Percentiles rank a stretch among this genome's conserved stretches.
phyloP scores from a whole-genome alignment of 2,888 invertebrate genomes.

The Glomeris marginata region DNA sequence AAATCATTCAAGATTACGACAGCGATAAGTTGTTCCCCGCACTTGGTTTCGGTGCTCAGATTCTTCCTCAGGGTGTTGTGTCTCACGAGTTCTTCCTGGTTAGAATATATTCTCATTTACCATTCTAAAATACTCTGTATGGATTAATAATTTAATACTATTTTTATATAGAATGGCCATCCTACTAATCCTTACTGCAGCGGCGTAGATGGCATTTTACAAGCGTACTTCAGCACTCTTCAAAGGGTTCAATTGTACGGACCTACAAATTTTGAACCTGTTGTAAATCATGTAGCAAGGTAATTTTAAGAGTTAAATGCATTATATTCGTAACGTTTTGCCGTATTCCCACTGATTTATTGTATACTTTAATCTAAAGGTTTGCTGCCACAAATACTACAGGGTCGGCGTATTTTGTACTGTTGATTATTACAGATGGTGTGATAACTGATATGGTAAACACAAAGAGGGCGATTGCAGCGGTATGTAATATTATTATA shows the following conservation, averaged over 20 bases:
- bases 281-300: conserved; percentile 36
- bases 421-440: conserved; percentile 41
- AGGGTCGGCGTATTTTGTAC: conserved; percentile 38
- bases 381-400: conserved; percentile 34
- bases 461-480: conserved; percentile 26
- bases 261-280: conserved; percentile 44
- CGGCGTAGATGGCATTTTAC: conserved; percentile 36
- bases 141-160: neutral
- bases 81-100: conserved; percentile 33
- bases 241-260: conserved; percentile 38
- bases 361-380: conserved; percentile 17
- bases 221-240: conserved; percentile 36
- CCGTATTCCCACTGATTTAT: conserved; percentile 12
- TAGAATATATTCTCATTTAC: conserved; percentile 2
- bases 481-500: too few relatives aligned
- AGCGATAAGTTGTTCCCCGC: conserved; percentile 36
- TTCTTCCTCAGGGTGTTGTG: conserved; percentile 32
- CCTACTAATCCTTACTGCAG: conserved; percentile 37
- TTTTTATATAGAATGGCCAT: conserved; percentile 34
- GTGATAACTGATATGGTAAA: conserved; percentile 36
- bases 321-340: too few relatives aligned
- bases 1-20: conserved; percentile 33
- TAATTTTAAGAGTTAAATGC: neutral
- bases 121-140: neutral
- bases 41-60: conserved; percentile 38